phyloP scores from a whole-genome alignment of 2,113 vertebrate species.

The Catharus minimus region DNA sequence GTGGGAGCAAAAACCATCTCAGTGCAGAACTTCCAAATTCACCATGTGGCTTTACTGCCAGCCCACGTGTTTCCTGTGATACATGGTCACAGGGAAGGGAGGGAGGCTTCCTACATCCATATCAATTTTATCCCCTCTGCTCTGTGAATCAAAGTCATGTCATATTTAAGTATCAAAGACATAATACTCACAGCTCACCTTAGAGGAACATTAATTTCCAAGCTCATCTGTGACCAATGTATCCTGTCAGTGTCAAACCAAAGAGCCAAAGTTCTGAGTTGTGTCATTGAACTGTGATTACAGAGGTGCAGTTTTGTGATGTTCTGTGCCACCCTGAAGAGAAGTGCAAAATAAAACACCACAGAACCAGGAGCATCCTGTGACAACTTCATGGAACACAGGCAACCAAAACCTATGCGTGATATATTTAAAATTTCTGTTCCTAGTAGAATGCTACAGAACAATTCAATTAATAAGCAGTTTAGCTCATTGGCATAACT shows the following conservation, averaged over 20 bases:
- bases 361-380: neutral
- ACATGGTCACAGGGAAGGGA: neutral
- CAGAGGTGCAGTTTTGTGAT: neutral
- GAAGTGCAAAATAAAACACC: neutral
- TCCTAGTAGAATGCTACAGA: neutral
- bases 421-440: slow-evolving; percentile 5
- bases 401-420: neutral
- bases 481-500: neutral
- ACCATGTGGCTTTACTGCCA: neutral
- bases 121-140: neutral
- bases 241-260: neutral
- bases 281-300: slow-evolving; percentile 2
- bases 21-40: neutral
- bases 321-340: neutral
- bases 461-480: neutral
- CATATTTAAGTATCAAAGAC: neutral
- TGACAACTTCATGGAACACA: slow-evolving; percentile 6
- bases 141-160: neutral
- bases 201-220: neutral
- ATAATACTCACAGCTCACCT: neutral
- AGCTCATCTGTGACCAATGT: neutral
- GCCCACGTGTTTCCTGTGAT: neutral
- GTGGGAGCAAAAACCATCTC: neutral
- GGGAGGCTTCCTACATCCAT: neutral
- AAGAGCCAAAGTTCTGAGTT: neutral